A percentile compares a stretch with the other conserved stretches of the same genome.
Evolutionary conservation across 2,113 vertebrate genomes (phyloP).

Genomic region (Scophthalmus maximus): DNA sequence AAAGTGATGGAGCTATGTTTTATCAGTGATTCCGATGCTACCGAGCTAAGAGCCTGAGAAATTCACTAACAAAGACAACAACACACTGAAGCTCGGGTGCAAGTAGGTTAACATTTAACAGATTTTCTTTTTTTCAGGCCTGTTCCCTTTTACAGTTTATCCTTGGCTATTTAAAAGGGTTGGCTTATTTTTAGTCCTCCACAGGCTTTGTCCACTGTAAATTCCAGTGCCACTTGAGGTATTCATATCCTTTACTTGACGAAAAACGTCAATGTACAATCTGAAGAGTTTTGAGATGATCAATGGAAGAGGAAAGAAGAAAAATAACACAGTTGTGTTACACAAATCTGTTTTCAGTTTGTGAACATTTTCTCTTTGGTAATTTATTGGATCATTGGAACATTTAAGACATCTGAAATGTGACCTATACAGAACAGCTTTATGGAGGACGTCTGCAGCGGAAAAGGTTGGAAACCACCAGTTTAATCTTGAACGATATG

Average conservation of each 20-base stretch:
- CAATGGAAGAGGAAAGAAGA: no score
- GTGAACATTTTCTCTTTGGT: neutral
- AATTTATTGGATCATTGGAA: neutral
- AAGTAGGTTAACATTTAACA: slow-evolving; percentile 42
- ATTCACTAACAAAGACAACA: slow-evolving; percentile 49
- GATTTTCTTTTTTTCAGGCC: slow-evolving; percentile 16
- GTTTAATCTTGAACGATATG: no score
- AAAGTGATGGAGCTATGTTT: slow-evolving; percentile 66
- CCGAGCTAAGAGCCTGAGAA: slow-evolving; percentile 47
- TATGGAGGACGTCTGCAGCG: no score
- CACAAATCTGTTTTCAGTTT: neutral
- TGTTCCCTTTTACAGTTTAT: slow-evolving; percentile 25
- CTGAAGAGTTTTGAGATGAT: no score
- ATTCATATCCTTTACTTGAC: neutral
- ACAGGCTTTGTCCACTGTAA: slow-evolving; percentile 13
- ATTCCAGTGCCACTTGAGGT: neutral
- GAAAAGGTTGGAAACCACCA: no score
- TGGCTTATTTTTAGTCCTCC: slow-evolving; percentile 43
- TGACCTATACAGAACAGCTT: no score
- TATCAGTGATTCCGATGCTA: slow-evolving; percentile 44
- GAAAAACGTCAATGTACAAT: neutral
- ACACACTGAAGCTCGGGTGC: slow-evolving; percentile 24
- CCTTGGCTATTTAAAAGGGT: slow-evolving; percentile 23
- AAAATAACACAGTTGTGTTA: neutral
- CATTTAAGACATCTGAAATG: neutral